These are phyloP conservation scores for Centropyge bicolor DNA, from an alignment of 2,797 vertebrate genomes.

Conservation along the genomic window DNA sequence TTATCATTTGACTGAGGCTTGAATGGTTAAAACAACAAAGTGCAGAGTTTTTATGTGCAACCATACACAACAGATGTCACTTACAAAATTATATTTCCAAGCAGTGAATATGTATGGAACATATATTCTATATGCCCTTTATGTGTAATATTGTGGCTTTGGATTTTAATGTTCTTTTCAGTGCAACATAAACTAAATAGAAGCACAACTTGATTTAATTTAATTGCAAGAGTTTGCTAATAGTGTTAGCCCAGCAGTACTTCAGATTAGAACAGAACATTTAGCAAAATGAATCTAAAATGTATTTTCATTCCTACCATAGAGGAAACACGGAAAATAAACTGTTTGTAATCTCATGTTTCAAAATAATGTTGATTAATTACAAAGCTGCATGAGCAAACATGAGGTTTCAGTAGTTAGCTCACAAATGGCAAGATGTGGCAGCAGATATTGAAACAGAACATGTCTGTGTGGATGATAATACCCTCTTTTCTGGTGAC, in stretches of 20 bases:
- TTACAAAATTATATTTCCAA: background rate
- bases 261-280: background rate
- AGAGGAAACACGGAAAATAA: background rate
- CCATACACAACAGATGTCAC: slow-evolving; percentile 11
- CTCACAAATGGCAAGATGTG: background rate
- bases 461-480: slow-evolving; percentile 36
- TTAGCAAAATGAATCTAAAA: background rate
- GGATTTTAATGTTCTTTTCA: background rate
- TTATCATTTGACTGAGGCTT: background rate
- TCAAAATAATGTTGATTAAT: background rate
- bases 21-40: background rate
- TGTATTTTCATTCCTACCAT: background rate
- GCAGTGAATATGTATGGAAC: background rate
- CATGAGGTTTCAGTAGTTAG: background rate
- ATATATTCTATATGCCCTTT: background rate
- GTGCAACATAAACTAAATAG: background rate
- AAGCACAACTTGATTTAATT: background rate
- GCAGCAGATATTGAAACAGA: slow-evolving; percentile 33
- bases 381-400: background rate
- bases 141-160: background rate
- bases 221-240: too few relatives aligned
- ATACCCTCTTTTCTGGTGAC: slow-evolving; percentile 14
- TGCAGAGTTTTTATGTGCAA: background rate
- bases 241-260: background rate
- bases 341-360: background rate